phyloP scores from a whole-genome alignment of 1,140 invertebrate genomes.

The Caerostris darwini region DNA sequence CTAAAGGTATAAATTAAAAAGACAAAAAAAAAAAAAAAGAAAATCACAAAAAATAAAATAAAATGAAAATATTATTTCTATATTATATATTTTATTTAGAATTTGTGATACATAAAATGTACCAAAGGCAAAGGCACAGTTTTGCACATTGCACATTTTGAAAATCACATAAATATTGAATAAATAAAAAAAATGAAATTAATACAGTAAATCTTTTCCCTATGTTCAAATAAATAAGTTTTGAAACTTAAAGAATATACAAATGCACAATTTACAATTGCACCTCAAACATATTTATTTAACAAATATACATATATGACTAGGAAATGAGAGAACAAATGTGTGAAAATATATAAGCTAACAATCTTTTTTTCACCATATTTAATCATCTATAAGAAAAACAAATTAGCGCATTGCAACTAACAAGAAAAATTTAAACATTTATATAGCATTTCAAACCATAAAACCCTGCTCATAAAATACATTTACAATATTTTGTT shows the following conservation, averaged over 20 bases:
- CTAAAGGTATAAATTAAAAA: neutral
- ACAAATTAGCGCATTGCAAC: too few species aligned
- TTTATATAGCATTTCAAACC: too few species aligned
- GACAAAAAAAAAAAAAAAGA: neutral
- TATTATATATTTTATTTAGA: neutral
- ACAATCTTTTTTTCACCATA: neutral
- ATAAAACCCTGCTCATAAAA: too few species aligned
- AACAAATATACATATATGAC: conserved; percentile 10
- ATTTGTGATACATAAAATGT: neutral
- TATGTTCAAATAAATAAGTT: too few species aligned
- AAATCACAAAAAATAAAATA: neutral
- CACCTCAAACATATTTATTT: neutral
- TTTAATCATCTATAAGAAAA: neutral
- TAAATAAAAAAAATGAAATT: too few species aligned
- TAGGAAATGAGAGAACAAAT: neutral
- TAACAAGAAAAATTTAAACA: too few species aligned
- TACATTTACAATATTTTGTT: too few species aligned
- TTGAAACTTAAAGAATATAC: too few species aligned
- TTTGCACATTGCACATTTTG: conserved; percentile 34
- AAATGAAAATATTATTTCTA: conserved; percentile 4
- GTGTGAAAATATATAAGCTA: neutral
- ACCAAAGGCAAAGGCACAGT: conserved; percentile 35
- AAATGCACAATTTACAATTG: neutral
- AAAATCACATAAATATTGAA: conserved; percentile 1
- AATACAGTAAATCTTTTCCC: too few species aligned